Evolutionary conservation across 2,797 vertebrate genomes (phyloP).

Genomic region (Tympanoctomys barrerae): DNA sequence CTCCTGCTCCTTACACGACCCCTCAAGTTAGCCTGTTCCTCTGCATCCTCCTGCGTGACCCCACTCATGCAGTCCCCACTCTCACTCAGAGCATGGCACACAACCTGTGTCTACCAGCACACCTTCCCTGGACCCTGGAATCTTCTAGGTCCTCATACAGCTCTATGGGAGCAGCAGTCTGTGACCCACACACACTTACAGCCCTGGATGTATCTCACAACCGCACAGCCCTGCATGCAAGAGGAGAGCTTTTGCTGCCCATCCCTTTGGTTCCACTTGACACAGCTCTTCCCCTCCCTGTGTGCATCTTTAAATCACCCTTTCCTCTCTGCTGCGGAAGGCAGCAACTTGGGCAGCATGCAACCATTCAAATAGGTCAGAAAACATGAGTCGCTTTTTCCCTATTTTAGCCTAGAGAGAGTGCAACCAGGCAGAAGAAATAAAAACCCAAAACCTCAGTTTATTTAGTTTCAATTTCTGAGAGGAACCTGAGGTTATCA

Average conservation of each 20-base stretch:
- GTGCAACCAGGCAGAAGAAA: constrained; percentile 18
- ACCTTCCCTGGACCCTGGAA: background rate
- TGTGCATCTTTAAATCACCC: background rate
- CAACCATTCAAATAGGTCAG: constrained; percentile 61
- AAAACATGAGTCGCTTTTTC: constrained; percentile 1
- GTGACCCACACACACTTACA: background rate
- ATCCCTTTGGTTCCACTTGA: background rate
- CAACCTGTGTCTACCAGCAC: background rate
- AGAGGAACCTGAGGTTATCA: constrained; percentile 63
- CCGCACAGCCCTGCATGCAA: background rate
- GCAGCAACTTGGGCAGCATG: background rate
- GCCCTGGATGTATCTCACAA: background rate
- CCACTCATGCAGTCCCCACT: accelerated
- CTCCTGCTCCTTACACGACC: background rate
- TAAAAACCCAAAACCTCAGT: background rate
- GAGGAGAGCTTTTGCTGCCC: background rate
- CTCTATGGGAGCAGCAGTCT: background rate
- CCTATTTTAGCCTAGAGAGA: constrained; percentile 46
- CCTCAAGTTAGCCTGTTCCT: background rate
- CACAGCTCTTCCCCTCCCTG: background rate
- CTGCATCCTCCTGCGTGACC: background rate
- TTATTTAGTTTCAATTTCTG: constrained; percentile 75
- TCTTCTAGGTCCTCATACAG: background rate
- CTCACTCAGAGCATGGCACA: background rate
- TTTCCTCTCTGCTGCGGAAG: constrained; percentile 1